Conservation (phyloP, 1,140 invertebrate genomes). For the Saccostrea echinata region DNA sequence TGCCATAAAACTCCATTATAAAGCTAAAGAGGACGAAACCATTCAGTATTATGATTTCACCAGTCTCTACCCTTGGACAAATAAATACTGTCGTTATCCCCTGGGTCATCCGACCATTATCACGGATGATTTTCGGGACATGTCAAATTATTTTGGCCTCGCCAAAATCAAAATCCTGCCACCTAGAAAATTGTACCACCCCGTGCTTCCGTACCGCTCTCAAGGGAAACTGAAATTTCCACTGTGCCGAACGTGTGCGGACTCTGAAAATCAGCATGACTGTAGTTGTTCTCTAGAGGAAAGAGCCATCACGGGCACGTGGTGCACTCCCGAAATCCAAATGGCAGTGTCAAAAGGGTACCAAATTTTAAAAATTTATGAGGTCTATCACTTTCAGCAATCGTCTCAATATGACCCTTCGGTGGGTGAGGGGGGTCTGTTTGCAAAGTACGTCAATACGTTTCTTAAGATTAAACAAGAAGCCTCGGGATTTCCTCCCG, state of each 20-base stretch:
- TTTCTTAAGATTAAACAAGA: conserved; percentile 68
- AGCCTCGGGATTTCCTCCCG: conserved; percentile 45
- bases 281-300: conserved; percentile 58
- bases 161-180: conserved; percentile 49
- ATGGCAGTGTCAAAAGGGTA: conserved; percentile 76
- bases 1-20: conserved; percentile 50
- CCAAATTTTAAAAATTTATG: conserved; percentile 74
- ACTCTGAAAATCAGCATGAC: conserved; percentile 9
- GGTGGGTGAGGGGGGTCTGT: conserved; percentile 47
- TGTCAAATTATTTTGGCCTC: conserved; percentile 40
- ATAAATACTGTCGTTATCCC: conserved; percentile 46
- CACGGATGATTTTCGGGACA: conserved; percentile 26
- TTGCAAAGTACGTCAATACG: conserved; percentile 61
- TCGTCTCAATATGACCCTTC: conserved; percentile 25
- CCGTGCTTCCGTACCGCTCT: conserved; percentile 48
- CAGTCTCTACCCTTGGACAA: conserved; percentile 44
- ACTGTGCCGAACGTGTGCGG: conserved; percentile 52
- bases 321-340: conserved; percentile 76
- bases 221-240: conserved; percentile 55
- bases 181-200: conserved; percentile 47
- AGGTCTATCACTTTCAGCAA: conserved; percentile 75
- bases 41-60: conserved; percentile 59
- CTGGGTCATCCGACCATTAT: conserved; percentile 50
- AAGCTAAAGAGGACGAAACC: conserved; percentile 44
- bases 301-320: conserved; percentile 75